phyloP scores from a whole-genome alignment of 2,797 vertebrate genomes.

The Eupleurogrammus muticus region DNA sequence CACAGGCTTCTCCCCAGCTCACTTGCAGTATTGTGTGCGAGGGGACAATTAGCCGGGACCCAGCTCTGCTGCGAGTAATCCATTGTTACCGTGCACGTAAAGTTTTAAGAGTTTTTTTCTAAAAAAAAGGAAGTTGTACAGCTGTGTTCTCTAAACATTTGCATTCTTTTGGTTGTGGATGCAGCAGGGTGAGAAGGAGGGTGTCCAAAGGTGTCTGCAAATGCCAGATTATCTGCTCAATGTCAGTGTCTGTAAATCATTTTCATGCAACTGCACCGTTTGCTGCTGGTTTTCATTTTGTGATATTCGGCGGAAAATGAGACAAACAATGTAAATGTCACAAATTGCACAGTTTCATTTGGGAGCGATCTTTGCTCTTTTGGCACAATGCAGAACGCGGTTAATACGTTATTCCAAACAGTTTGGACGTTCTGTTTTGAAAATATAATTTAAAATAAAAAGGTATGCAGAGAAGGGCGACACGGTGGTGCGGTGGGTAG shows the following conservation, averaged over 20 bases:
- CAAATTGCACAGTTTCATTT: neutral
- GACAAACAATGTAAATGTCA: neutral
- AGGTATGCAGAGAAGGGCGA: no score
- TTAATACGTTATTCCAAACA: neutral
- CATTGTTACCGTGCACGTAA: slow-evolving; percentile 8
- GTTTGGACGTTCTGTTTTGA: neutral
- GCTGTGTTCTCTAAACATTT: neutral
- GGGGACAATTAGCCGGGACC: slow-evolving; percentile 58
- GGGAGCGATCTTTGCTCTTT: neutral
- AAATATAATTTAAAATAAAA: no score
- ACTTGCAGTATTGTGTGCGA: slow-evolving; percentile 47
- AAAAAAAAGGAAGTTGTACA: neutral
- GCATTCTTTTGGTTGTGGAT: slow-evolving; percentile 10
- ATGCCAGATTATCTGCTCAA: neutral
- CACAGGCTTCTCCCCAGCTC: slow-evolving; percentile 59
- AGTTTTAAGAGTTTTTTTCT: slow-evolving; percentile 8
- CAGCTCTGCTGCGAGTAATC: slow-evolving; percentile 26
- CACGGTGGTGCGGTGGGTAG: no score
- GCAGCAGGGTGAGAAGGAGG: neutral
- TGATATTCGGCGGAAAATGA: slow-evolving; percentile 7
- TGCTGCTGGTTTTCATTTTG: neutral
- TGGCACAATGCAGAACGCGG: neutral
- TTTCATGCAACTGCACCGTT: neutral
- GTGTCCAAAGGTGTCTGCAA: neutral
- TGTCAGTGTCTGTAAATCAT: neutral